A percentile compares a stretch with the other conserved stretches of the same genome.
These are phyloP conservation scores for Tympanoctomys barrerae DNA, from an alignment of 2,797 vertebrate genomes.

Conservation along the genomic window DNA sequence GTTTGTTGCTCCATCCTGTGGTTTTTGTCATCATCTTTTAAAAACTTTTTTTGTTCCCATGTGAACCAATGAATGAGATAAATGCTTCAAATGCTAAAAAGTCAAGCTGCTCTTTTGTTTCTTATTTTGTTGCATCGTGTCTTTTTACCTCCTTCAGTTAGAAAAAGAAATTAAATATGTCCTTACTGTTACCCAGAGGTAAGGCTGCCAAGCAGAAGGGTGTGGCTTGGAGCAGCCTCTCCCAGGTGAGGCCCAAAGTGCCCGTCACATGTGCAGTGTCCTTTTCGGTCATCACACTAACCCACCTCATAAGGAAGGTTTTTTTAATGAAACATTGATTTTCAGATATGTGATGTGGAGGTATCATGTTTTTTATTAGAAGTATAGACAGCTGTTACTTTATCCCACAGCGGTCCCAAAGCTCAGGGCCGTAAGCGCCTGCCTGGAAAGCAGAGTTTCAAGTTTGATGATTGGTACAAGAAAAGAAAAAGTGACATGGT, in stretches of 20 bases:
- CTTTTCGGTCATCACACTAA: slow-evolving; percentile 37
- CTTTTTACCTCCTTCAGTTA: slow-evolving; percentile 19
- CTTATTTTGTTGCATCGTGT: slow-evolving; percentile 63
- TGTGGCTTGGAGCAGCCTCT: not conserved
- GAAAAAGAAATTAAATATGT: slow-evolving; percentile 61
- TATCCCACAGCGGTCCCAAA: not conserved
- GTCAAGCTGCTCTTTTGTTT: slow-evolving; percentile 59
- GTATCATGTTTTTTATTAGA: slow-evolving; percentile 24
- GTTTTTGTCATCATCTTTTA: slow-evolving; percentile 56
- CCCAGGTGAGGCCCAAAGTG: not conserved
- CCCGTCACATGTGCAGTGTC: not conserved
- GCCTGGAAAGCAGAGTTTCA: too few species aligned
- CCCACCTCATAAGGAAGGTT: not conserved
- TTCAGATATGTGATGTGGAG: slow-evolving; percentile 1
- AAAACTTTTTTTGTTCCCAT: slow-evolving; percentile 59
- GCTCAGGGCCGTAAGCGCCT: too few species aligned
- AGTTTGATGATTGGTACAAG: too few species aligned
- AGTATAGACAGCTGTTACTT: slow-evolving; percentile 2
- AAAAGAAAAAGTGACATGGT: too few species aligned
- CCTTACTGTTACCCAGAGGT: slow-evolving; percentile 14
- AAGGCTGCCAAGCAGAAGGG: not conserved
- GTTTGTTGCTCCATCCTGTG: slow-evolving; percentile 20
- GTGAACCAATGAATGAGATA: slow-evolving; percentile 66
- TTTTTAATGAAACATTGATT: slow-evolving; percentile 55
- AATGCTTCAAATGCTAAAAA: slow-evolving; percentile 61